Evolutionary conservation across 2,888 invertebrate genomes (phyloP).

Genomic region (Cyaniris semiargus): DNA sequence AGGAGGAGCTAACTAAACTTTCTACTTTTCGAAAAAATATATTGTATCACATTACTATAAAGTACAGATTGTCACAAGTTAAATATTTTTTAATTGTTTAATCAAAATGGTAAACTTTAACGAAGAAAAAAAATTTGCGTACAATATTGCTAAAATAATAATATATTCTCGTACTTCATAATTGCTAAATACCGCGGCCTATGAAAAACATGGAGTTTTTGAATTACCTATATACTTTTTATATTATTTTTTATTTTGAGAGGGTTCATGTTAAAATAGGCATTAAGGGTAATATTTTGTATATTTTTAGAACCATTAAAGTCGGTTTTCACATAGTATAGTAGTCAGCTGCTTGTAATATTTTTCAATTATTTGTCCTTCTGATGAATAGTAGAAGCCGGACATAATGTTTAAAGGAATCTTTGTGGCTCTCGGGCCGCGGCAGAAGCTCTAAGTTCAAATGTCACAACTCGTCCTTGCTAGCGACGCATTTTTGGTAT

Average conservation of each 20-base stretch:
- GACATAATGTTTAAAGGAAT: constrained; percentile 53
- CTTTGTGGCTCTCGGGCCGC: constrained; percentile 51
- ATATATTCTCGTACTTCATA: too few relatives aligned
- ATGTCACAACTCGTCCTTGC: constrained; percentile 75
- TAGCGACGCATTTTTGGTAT: constrained; percentile 52
- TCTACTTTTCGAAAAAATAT: too few relatives aligned
- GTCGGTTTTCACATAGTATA: not conserved
- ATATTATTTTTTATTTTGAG: not conserved
- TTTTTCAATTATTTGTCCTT: constrained; percentile 34
- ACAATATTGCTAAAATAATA: too few relatives aligned
- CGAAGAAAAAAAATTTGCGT: too few relatives aligned
- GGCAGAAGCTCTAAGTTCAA: constrained; percentile 71
- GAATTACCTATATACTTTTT: too few relatives aligned
- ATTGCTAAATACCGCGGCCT: too few relatives aligned
- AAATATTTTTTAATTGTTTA: too few relatives aligned
- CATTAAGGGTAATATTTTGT: not conserved
- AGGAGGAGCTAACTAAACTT: too few relatives aligned
- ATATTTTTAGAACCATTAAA: not conserved
- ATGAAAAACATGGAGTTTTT: too few relatives aligned
- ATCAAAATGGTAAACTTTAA: not conserved
- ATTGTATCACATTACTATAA: too few relatives aligned
- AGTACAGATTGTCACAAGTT: too few relatives aligned
- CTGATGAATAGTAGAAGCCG: constrained; percentile 46
- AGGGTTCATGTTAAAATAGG: not conserved
- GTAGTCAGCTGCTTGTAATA: not conserved